Conservation (phyloP, 1,140 invertebrate species). For the Anagrus nilaparvatae region DNA sequence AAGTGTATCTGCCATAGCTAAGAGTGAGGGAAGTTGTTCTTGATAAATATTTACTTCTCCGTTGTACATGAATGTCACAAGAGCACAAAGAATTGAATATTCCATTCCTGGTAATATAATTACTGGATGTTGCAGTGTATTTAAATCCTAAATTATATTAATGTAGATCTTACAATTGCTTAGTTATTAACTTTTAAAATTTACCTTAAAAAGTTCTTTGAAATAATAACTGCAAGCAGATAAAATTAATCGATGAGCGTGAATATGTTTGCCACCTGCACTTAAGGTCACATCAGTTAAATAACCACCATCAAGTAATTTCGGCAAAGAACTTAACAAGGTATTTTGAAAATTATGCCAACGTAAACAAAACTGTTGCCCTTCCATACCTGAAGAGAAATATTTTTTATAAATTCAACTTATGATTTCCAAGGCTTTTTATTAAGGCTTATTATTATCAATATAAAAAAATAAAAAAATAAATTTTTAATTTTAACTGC, state of each 20-base stretch:
- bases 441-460: too few relatives aligned
- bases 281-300: constrained; percentile 84
- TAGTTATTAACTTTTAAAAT: background rate
- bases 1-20: constrained; percentile 72
- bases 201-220: constrained; percentile 75
- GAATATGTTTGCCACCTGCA: constrained; percentile 67
- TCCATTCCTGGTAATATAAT: constrained; percentile 74
- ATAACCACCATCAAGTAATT: constrained; percentile 70
- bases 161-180: constrained; percentile 11
- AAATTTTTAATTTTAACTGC: background rate
- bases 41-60: constrained; percentile 83
- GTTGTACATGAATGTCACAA: constrained; percentile 86
- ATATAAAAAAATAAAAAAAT: constrained; percentile 13
- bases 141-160: constrained; percentile 48
- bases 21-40: constrained; percentile 66
- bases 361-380: constrained; percentile 61
- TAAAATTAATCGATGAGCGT: constrained; percentile 78
- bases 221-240: constrained; percentile 90
- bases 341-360: constrained; percentile 75
- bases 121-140: constrained; percentile 64
- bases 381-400: constrained; percentile 34
- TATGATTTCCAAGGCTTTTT: constrained; percentile 6
- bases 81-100: constrained; percentile 65
- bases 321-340: constrained; percentile 71
- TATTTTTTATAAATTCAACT: background rate